Evolutionary conservation across 2,113 vertebrate species (phyloP), one percentile per base, ranked within the genome.

Genomic region (Ptychochromis oligacanthus): DNA sequence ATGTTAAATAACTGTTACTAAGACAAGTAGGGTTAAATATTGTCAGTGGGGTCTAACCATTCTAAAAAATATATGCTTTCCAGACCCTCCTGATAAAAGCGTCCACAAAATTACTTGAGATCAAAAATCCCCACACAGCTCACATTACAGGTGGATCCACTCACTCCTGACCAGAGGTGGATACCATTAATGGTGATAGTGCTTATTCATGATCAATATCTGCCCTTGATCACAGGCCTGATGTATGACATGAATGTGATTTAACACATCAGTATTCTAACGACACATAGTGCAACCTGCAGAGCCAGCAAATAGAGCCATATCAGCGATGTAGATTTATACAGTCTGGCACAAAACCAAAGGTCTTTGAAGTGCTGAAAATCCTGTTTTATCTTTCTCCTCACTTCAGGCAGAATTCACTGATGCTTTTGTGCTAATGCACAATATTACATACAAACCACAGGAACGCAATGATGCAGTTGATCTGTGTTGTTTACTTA

Each of bases 261-360:
- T 88, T 84, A 79, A 82, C 82, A 88, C 76, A 89, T 93, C 91
- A 91, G 89, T 87, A 93, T 93, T 90, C 91, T 62, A 87, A 82
- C 8, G 24, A 81, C 75, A 81, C 22, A 18, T 6, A 8, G 64
- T 26, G 22, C 31, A 87, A 90, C 70, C 80, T 89, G 84, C 90
- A 89, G 78, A 76, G 82, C 52, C 59, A 81, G 78, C 78, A 81
- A 75, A 86, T 85, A 65, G 62, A 77, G 77, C 81, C 18, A 2
- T 58, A 85, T 91, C 77, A 89, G 62, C 4, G 38, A 85, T 86
- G 86, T 64, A 90, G 90, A 87, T 89, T 79, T 89, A 85, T 86
- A 88, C 70, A 67, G 82, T 60, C 77, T 88, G 77, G 78, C 80
- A 78, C 62, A 70, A n/a, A 83, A 82, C 70, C 77, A 86, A 75